Base-by-base conservation (phyloP, 2,797 vertebrate species). In the Chanos chanos region DNA sequence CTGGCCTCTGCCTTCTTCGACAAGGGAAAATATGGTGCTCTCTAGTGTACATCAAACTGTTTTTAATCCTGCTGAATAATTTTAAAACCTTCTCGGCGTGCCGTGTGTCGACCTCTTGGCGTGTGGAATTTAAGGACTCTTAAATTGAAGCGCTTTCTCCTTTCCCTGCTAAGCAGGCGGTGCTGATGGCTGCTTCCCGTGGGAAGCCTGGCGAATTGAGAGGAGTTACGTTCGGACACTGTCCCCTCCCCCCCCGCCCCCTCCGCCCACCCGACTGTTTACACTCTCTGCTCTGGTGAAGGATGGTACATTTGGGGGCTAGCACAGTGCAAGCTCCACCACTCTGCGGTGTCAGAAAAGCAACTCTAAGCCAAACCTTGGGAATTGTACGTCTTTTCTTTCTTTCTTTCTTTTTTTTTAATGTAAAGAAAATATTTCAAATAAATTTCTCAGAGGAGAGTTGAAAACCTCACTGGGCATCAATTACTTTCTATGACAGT, bases 81-180 rank as follows among this genome's bases (percentile, higher is more conserved):
- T 50, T 62, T 56, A 57, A 61, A 50, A 62, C 36, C 37, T 61
- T 49, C 52, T 59, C 43, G 40, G 28, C 61, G 33, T 70, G 19
- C 21, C 19, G 5, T 18, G 43, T 43, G 43, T n/a, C n/a, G 63
- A 67, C 63, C 45, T 63, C 54, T 53, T 57, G 66, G 62, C 19
- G 28, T 57, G 45, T 71, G 72, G 66, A 79, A 71, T 73, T 77
- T 61, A 77, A 75, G 74, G 68, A 78, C 68, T 78, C 70, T 75
- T 72, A 68, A 68, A 71, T 68, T 48, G 50, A 63, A 56, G 56
- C 18, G 49, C 64, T 70, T 65, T 65, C 41, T 69, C 63, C 66
- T 77, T 75, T 81, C 67, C 80, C 80, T 82, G 80, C 80, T 80
- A 51, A 76, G 80, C 80, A 82, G 80, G 80, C 63, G 59, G 67